Percentiles rank a stretch among this genome's conserved stretches.
Evolutionary conservation across 2,888 invertebrate species (phyloP).

Genomic region (Brenthis hecate): DNA sequence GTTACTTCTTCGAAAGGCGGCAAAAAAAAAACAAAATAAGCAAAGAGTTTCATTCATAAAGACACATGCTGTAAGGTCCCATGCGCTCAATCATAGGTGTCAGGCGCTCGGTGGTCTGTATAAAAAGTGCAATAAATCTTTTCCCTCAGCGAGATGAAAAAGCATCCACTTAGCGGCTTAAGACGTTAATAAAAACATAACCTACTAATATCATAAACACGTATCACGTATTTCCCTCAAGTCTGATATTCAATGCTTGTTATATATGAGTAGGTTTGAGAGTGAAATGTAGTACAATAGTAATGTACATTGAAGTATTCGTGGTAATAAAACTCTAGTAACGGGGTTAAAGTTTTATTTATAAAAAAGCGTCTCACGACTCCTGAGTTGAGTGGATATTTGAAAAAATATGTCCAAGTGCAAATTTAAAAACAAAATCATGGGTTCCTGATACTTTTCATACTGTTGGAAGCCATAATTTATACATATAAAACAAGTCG

Average conservation of each 20-base stretch:
- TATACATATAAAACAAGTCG: not conserved
- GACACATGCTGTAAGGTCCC: conserved; percentile 47
- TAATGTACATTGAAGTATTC: conserved; percentile 36
- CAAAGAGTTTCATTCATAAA: conserved; percentile 46
- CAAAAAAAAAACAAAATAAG: conserved; percentile 30
- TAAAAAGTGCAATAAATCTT: conserved; percentile 56
- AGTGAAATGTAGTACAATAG: conserved; percentile 35
- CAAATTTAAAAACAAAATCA: conserved; percentile 11
- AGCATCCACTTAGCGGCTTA: conserved; percentile 37
- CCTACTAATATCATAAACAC: conserved; percentile 21
- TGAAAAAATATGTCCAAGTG: conserved; percentile 52
- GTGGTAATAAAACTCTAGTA: conserved; percentile 43
- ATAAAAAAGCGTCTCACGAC: conserved; percentile 72
- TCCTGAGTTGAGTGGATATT: conserved; percentile 62
- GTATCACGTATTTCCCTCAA: conserved; percentile 10
- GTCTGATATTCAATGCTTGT: conserved; percentile 36
- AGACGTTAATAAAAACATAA: conserved; percentile 42
- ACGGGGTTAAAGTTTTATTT: conserved; percentile 57
- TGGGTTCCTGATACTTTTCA: conserved; percentile 33
- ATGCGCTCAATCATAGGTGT: conserved; percentile 53
- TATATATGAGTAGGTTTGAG: conserved; percentile 27
- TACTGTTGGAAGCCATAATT: not conserved
- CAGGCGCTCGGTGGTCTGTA: conserved; percentile 54
- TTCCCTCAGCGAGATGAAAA: conserved; percentile 39
- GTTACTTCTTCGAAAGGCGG: conserved; percentile 35